phyloP scores from a whole-genome alignment of 2,113 vertebrate species.

The Lepisosteus osseus region DNA sequence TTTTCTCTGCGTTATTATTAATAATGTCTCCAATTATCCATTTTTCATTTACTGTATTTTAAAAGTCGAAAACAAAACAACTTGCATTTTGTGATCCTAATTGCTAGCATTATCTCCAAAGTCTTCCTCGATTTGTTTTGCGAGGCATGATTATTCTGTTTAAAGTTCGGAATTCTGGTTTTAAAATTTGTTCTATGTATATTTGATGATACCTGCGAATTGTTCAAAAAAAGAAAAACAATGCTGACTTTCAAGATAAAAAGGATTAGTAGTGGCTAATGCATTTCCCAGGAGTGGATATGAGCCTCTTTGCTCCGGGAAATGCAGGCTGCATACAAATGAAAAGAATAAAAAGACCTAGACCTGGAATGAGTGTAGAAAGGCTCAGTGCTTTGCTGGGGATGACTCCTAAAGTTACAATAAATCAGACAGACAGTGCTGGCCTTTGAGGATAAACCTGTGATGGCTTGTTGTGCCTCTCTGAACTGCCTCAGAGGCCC shows the following conservation, averaged over 20 bases:
- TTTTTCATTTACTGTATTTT: no score
- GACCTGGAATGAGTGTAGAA: constrained; percentile 63
- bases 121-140: not conserved
- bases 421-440: constrained; percentile 86
- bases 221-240: constrained; percentile 66
- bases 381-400: constrained; percentile 75
- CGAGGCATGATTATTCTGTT: not conserved
- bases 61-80: no score
- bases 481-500: constrained; percentile 80
- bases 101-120: not conserved
- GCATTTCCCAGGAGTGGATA: constrained; percentile 86
- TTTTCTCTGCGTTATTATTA: no score
- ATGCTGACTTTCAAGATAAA: constrained; percentile 85
- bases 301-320: constrained; percentile 72
- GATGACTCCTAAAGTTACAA: constrained; percentile 85
- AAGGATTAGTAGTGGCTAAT: constrained; percentile 85
- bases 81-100: no score
- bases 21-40: no score
- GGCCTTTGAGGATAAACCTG: constrained; percentile 85
- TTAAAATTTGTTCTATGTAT: constrained; percentile 68
- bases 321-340: constrained; percentile 78
- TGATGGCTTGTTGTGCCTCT: constrained; percentile 82
- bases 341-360: constrained; percentile 78
- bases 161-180: not conserved
- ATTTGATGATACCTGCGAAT: constrained; percentile 83